A percentile compares a stretch with the other conserved stretches of the same genome.
Evolutionary conservation across 2,888 invertebrate species (phyloP).

Genomic region (Dryococelus australis): DNA sequence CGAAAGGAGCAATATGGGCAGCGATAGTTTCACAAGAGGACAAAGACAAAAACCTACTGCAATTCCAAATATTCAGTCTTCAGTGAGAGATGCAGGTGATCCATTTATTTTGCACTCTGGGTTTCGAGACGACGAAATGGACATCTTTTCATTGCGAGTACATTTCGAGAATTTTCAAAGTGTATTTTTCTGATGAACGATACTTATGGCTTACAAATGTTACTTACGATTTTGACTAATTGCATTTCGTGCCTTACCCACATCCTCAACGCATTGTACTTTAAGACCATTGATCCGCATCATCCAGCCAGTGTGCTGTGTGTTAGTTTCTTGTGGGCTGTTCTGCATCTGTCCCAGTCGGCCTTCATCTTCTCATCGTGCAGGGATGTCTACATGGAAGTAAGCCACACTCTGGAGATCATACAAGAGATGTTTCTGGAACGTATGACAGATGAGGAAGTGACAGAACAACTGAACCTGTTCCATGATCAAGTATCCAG

Average conservation of each 20-base stretch:
- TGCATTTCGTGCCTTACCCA: background rate
- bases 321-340: background rate
- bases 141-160: background rate
- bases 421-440: background rate
- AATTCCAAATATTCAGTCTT: too few species aligned
- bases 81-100: background rate
- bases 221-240: background rate
- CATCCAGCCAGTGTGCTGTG: background rate
- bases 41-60: too few species aligned
- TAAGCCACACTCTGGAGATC: background rate
- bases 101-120: background rate
- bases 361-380: background rate
- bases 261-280: background rate
- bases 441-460: background rate
- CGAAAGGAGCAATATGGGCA: background rate
- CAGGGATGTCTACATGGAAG: background rate
- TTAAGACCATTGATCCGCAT: background rate
- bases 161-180: background rate
- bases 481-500: background rate
- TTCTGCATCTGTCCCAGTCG: background rate
- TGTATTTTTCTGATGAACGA: background rate
- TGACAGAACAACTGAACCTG: background rate
- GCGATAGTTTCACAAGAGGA: background rate
- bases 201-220: background rate
- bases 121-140: background rate